These are phyloP conservation scores for Oreochromis mossambicus DNA, from an alignment of 2,797 vertebrate species.

Conservation along the genomic window DNA sequence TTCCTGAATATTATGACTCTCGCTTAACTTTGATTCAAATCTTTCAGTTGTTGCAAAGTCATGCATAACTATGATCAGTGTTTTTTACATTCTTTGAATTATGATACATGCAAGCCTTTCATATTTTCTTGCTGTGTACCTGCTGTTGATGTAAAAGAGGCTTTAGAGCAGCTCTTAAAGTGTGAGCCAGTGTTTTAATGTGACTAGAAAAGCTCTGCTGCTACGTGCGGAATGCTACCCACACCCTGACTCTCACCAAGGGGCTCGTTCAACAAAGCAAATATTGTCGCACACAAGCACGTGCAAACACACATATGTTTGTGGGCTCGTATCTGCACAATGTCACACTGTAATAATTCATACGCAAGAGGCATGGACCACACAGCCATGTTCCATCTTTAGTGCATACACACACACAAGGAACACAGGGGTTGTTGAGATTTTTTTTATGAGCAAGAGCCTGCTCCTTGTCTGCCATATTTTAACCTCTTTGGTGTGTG, in stretches of 20 bases:
- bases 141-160: constrained; percentile 5
- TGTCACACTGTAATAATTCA: constrained; percentile 49
- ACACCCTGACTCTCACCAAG: constrained; percentile 53
- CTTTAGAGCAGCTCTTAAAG: constrained; percentile 20
- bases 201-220: constrained; percentile 28
- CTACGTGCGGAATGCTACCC: constrained; percentile 42
- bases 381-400: constrained; percentile 19
- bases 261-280: constrained; percentile 78
- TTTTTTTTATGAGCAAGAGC: constrained; percentile 80
- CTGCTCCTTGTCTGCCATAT: constrained; percentile 67
- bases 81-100: neutral
- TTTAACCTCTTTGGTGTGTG: constrained; percentile 46
- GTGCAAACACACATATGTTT: constrained; percentile 20
- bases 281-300: constrained; percentile 86
- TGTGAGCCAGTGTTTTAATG: constrained; percentile 28
- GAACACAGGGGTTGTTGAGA: constrained; percentile 68
- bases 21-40: neutral
- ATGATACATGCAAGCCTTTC: neutral
- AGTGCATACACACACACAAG: constrained; percentile 9
- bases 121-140: neutral
- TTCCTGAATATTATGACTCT: neutral
- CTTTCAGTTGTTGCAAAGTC: neutral
- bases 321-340: constrained; percentile 14
- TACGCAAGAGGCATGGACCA: constrained; percentile 17
- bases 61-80: neutral